Percentiles rank a stretch among this genome's conserved stretches.
phyloP scores from a whole-genome alignment of 2,888 invertebrate species.

The Anarsia innoxiella region DNA sequence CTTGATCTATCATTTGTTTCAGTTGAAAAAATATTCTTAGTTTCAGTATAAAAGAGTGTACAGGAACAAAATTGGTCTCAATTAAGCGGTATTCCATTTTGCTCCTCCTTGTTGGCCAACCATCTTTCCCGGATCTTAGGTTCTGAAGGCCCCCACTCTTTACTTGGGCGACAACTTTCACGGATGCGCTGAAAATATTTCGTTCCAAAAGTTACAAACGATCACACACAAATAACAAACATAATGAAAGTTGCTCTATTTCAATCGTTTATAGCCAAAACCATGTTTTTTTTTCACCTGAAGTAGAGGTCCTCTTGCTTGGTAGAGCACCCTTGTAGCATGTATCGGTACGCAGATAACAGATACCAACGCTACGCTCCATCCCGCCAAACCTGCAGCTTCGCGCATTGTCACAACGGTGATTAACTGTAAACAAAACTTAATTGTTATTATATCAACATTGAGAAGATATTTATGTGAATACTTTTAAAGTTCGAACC shows the following conservation, averaged over 20 bases:
- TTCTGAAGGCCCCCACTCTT: constrained; percentile 77
- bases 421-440: constrained; percentile 77
- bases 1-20: too few species aligned
- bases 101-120: constrained; percentile 34
- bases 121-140: constrained; percentile 45
- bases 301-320: constrained; percentile 44
- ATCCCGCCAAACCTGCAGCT: constrained; percentile 76
- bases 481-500: too few species aligned
- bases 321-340: constrained; percentile 74
- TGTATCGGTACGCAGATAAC: constrained; percentile 83
- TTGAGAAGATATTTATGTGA: too few species aligned
- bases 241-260: too few species aligned
- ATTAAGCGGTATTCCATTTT: too few species aligned
- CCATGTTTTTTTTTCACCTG: constrained; percentile 47
- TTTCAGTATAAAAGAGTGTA: too few species aligned
- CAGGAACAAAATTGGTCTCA: too few species aligned
- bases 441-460: too few species aligned
- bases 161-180: constrained; percentile 39
- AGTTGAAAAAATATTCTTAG: too few species aligned
- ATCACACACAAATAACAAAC: too few species aligned
- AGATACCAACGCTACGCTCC: constrained; percentile 80
- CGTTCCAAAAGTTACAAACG: too few species aligned
- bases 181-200: constrained; percentile 46
- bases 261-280: too few species aligned
- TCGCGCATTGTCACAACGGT: constrained; percentile 68